phyloP scores from a whole-genome alignment of 2,113 vertebrate genomes.

The Halcyon senegalensis region DNA sequence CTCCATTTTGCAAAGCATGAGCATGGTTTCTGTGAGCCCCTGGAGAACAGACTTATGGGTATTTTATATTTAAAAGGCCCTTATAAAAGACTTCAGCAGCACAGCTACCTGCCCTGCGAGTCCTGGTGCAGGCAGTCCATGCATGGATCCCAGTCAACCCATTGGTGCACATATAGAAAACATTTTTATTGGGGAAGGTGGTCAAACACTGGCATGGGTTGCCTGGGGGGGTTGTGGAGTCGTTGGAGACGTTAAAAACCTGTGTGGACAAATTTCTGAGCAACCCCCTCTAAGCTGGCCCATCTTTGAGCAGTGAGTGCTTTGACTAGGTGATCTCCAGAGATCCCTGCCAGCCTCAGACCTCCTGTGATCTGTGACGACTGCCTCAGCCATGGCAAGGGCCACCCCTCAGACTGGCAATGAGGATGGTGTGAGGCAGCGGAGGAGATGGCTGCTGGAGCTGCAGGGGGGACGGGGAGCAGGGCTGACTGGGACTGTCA shows the following conservation, averaged over 20 bases:
- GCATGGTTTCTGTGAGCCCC: background rate
- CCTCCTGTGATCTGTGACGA: background rate
- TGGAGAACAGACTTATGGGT: background rate
- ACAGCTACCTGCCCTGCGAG: background rate
- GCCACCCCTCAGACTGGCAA: background rate
- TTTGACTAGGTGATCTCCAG: background rate
- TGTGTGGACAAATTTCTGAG: background rate
- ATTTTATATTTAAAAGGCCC: background rate
- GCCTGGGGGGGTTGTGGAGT: background rate
- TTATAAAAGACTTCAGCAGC: background rate
- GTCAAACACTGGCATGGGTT: background rate
- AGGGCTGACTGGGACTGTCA: background rate
- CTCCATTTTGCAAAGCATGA: background rate
- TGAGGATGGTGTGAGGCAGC: background rate
- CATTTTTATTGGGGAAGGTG: background rate
- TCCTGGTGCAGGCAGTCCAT: background rate
- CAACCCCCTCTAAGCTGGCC: background rate
- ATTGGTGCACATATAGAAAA: background rate
- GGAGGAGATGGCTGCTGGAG: background rate
- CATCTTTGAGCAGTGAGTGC: background rate
- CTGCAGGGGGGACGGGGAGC: background rate
- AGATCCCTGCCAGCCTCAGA: background rate
- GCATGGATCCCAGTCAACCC: fast-evolving
- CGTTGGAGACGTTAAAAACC: background rate
- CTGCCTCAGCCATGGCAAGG: background rate